These are phyloP conservation scores for Centruroides sculpturatus DNA, from an alignment of 1,140 invertebrate genomes.

Conservation along the genomic window DNA sequence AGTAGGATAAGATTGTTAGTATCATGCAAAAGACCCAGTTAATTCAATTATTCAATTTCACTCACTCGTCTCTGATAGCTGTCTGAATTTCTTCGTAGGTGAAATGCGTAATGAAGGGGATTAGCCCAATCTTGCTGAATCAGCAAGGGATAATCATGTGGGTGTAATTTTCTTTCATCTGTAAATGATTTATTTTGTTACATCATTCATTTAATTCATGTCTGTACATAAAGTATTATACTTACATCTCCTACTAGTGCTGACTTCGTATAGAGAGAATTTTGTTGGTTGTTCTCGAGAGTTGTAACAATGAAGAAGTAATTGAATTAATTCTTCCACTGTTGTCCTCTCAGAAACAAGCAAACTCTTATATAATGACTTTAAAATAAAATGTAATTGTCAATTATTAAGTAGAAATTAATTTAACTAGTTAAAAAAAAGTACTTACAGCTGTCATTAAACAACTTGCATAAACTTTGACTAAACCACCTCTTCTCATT, in stretches of 20 bases:
- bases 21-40: too few relatives aligned
- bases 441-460: conserved; percentile 60
- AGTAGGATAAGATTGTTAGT: too few relatives aligned
- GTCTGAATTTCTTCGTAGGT: conserved; percentile 23
- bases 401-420: not conserved
- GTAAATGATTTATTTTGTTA: not conserved
- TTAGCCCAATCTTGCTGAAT: conserved; percentile 58
- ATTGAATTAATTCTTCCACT: conserved; percentile 71
- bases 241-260: conserved; percentile 20
- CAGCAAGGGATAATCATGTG: conserved; percentile 65
- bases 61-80: conserved; percentile 7
- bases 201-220: not conserved
- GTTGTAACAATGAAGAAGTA: conserved; percentile 70
- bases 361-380: conserved; percentile 81
- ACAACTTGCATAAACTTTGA: conserved; percentile 79
- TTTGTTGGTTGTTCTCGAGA: conserved; percentile 63
- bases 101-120: conserved; percentile 26
- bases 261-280: conserved; percentile 74
- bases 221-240: not conserved
- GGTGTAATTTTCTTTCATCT: conserved; percentile 66
- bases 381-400: conserved; percentile 20
- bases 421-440: not conserved
- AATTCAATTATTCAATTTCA: not conserved
- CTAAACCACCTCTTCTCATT: conserved; percentile 64
- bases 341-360: conserved; percentile 76